phyloP scores from a whole-genome alignment of 2,888 invertebrate genomes.

The Habrosyne pyritoides region DNA sequence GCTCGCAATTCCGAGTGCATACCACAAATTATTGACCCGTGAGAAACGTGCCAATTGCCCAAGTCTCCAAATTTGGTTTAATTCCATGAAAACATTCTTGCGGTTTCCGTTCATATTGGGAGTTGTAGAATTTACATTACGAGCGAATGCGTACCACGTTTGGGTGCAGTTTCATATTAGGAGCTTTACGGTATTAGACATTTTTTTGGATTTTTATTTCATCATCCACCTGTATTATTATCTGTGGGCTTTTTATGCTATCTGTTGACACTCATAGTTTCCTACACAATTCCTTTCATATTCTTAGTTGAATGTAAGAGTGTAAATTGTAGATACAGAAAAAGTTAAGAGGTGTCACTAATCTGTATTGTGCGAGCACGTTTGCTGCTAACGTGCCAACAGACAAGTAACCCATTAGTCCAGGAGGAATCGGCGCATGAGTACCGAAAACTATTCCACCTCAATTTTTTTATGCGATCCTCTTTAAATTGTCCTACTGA shows the following conservation, averaged over 20 bases:
- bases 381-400: not conserved
- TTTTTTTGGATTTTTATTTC: no score
- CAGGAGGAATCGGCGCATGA: no score
- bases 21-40: not conserved
- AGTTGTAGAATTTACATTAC: not conserved
- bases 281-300: no score
- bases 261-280: no score
- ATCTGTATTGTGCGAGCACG: not conserved
- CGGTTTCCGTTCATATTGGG: not conserved
- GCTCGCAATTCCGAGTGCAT: not conserved
- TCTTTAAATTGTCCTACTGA: no score
- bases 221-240: no score
- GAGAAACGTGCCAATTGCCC: not conserved
- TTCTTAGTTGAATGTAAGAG: no score
- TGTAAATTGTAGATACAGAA: not conserved
- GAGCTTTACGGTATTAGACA: no score
- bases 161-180: no score
- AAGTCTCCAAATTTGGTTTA: not conserved
- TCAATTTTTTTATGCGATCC: no score
- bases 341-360: not conserved
- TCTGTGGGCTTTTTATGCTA: no score
- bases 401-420: not conserved
- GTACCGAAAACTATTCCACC: no score
- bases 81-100: slow-evolving; percentile 1
- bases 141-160: not conserved